A percentile compares a stretch with the other conserved stretches of the same genome.
phyloP scores from a whole-genome alignment of 2,113 vertebrate species.

The Channa maculata region DNA sequence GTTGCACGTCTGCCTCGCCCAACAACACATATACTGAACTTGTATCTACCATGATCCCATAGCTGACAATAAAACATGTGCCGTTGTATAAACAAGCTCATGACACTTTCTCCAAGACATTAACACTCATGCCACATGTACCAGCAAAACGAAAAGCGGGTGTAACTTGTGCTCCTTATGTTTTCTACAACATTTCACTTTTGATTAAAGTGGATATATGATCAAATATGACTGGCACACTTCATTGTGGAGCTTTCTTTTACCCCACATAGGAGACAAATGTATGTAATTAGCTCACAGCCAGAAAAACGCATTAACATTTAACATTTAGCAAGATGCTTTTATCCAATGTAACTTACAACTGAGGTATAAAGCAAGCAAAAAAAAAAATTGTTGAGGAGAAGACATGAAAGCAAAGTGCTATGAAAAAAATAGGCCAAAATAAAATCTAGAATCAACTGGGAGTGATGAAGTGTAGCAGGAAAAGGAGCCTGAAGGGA shows the following conservation, averaged over 20 bases:
- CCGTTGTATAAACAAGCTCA: background rate
- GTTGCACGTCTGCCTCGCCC: background rate
- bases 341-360: too few species aligned
- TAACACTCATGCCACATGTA: too few species aligned
- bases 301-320: background rate
- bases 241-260: slow-evolving; percentile 5
- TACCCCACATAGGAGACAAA: background rate
- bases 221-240: background rate
- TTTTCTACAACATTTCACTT: background rate
- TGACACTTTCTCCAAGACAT: too few species aligned
- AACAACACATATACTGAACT: background rate
- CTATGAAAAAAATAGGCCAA: slow-evolving; percentile 43
- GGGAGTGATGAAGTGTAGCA: slow-evolving; percentile 27
- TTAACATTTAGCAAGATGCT: too few species aligned
- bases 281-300: slow-evolving; percentile 33
- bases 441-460: slow-evolving; percentile 25
- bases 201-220: background rate
- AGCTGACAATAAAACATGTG: background rate
- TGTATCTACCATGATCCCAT: background rate
- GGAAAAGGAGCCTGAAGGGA: slow-evolving; percentile 33
- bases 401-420: too few species aligned
- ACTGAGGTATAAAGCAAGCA: too few species aligned
- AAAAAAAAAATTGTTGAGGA: too few species aligned
- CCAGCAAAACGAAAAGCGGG: background rate
- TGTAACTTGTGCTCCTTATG: background rate